These are phyloP conservation scores for Synergus itoensis DNA, from an alignment of 2,888 invertebrate genomes.

Conservation along the genomic window DNA sequence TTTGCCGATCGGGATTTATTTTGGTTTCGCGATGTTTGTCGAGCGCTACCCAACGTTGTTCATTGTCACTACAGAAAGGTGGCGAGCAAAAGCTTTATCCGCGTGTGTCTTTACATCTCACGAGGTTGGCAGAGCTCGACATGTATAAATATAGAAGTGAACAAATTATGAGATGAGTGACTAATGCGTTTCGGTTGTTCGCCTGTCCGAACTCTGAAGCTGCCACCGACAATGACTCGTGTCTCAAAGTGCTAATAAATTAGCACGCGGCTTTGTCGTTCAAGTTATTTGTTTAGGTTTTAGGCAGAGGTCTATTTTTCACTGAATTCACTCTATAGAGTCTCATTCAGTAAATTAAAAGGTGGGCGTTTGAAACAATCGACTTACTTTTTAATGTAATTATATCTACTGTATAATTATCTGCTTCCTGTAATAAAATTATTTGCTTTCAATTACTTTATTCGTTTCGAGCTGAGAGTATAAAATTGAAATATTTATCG, in stretches of 20 bases:
- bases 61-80: conserved; percentile 30
- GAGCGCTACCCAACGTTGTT: conserved; percentile 26
- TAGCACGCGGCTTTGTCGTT: conserved; percentile 47
- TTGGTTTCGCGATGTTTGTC: conserved; percentile 30
- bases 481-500: neutral
- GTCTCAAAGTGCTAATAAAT: conserved; percentile 61
- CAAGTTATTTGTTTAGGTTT: conserved; percentile 32
- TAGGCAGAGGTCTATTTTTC: neutral
- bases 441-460: neutral
- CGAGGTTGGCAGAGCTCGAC: conserved; percentile 33
- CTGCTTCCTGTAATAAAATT: neutral
- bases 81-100: conserved; percentile 32
- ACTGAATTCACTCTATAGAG: conserved; percentile 3
- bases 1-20: conserved; percentile 20
- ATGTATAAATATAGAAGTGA: conserved; percentile 67
- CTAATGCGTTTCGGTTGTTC: conserved; percentile 62
- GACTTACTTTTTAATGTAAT: neutral
- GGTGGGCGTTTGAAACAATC: neutral
- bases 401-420: neutral
- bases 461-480: neutral
- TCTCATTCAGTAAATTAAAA: neutral
- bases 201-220: conserved; percentile 42
- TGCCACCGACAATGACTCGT: conserved; percentile 50
- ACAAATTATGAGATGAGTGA: conserved; percentile 70
- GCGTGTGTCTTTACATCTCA: conserved; percentile 31